phyloP scores from a whole-genome alignment of 1,140 invertebrate species.

The Vanessa atalanta region DNA sequence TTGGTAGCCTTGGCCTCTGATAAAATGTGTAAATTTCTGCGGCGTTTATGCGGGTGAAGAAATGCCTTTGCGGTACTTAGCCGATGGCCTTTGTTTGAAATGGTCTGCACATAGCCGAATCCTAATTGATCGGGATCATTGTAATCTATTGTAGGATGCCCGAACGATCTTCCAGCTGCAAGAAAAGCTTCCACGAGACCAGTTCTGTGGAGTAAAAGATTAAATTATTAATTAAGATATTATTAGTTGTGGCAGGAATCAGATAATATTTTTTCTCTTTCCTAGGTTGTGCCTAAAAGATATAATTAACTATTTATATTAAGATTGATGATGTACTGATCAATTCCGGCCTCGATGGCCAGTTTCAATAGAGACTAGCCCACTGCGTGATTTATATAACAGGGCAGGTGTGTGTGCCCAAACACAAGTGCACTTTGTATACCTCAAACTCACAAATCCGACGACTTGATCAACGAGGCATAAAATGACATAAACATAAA shows the following conservation, averaged over 20 bases:
- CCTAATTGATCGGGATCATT: slow-evolving; percentile 84
- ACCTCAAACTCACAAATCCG: no score
- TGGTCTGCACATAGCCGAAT: slow-evolving; percentile 86
- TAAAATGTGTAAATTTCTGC: slow-evolving; percentile 86
- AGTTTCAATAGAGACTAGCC: no score
- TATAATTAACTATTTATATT: no score
- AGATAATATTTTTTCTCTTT: neutral
- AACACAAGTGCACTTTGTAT: no score
- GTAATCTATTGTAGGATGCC: slow-evolving; percentile 83
- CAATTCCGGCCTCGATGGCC: no score
- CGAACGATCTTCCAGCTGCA: slow-evolving; percentile 82
- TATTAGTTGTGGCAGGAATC: neutral
- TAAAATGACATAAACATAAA: no score
- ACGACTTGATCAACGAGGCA: no score
- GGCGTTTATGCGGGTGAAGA: slow-evolving; percentile 81
- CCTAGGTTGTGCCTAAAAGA: neutral
- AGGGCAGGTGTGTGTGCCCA: no score
- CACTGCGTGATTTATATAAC: no score
- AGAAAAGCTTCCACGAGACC: slow-evolving; percentile 83
- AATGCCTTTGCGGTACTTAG: slow-evolving; percentile 82
- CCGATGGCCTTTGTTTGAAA: slow-evolving; percentile 81
- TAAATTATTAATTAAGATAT: neutral
- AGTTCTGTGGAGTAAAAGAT: slow-evolving; percentile 63
- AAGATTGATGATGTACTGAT: no score
- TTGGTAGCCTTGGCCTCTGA: slow-evolving; percentile 82